Evolutionary conservation across 2,113 vertebrate genomes (phyloP).

Genomic region (Carassius gibelio): DNA sequence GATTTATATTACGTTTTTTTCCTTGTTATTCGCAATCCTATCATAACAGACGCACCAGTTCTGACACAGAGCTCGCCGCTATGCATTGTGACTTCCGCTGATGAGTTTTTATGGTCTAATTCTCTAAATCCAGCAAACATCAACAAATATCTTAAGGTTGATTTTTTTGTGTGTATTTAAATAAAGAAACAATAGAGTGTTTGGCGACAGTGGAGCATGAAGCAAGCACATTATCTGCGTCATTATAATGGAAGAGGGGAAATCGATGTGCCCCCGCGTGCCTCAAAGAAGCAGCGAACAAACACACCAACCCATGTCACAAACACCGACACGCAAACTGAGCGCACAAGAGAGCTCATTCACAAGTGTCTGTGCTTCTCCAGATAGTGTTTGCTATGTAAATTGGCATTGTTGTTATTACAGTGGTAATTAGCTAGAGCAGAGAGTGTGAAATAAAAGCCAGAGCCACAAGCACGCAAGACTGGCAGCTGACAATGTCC

Average conservation of each 20-base stretch:
- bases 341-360: slow-evolving; percentile 5
- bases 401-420: slow-evolving; percentile 70
- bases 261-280: slow-evolving; percentile 36
- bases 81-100: background rate
- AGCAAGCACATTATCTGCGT: slow-evolving; percentile 76
- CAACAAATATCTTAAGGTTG: slow-evolving; percentile 11
- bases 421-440: slow-evolving; percentile 72
- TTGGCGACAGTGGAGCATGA: slow-evolving; percentile 75
- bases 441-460: slow-evolving; percentile 68
- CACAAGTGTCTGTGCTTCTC: slow-evolving; percentile 58
- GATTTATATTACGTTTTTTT: background rate
- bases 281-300: slow-evolving; percentile 19
- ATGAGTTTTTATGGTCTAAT: slow-evolving; percentile 9
- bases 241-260: slow-evolving; percentile 63
- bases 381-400: slow-evolving; percentile 65
- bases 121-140: slow-evolving; percentile 9
- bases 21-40: background rate
- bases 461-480: slow-evolving; percentile 40
- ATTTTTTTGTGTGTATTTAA: background rate
- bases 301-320: slow-evolving; percentile 24
- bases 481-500: slow-evolving; percentile 64
- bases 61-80: too few relatives aligned
- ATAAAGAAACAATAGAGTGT: slow-evolving; percentile 39
- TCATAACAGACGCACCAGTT: background rate
- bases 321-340: background rate